phyloP scores from a whole-genome alignment of 30 jellyfish, hydroid and myxozoan species.

The Aurelia coerulea region DNA sequence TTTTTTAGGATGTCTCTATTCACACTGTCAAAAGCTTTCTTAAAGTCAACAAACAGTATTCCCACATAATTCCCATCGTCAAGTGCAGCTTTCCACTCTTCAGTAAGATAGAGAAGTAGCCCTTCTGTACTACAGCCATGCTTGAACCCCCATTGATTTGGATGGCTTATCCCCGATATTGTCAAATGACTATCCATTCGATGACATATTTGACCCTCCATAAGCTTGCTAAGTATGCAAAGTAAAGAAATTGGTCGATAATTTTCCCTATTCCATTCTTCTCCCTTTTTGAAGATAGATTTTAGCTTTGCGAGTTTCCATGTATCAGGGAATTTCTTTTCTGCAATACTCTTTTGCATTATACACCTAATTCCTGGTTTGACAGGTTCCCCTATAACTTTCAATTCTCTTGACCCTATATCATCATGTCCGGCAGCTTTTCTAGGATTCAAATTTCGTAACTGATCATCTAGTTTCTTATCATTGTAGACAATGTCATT shows the following conservation, averaged over 20 bases:
- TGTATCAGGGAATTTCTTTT: too few relatives aligned
- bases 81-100: conserved; percentile 37
- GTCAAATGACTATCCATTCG: conserved; percentile 43
- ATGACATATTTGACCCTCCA: conserved; percentile 46
- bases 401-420: conserved; percentile 29
- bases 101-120: conserved; percentile 45
- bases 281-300: conserved; percentile 47
- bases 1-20: too few relatives aligned
- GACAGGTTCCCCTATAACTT: too few relatives aligned
- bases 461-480: conserved; percentile 25
- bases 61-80: conserved; percentile 49
- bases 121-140: too few relatives aligned
- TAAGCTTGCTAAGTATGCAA: conserved; percentile 33
- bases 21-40: conserved; percentile 64
- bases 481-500: conserved; percentile 8
- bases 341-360: too few relatives aligned
- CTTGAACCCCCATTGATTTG: conserved; percentile 48
- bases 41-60: conserved; percentile 15
- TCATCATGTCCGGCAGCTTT: conserved; percentile 24
- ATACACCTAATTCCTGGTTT: too few relatives aligned
- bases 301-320: conserved; percentile 41
- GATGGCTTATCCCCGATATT: conserved; percentile 10
- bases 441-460: too few relatives aligned
- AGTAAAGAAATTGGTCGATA: too few relatives aligned
- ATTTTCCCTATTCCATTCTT: conserved; percentile 34